Evolutionary conservation across 2,797 vertebrate species (phyloP).

Genomic region (Loris lydekkerianus): DNA sequence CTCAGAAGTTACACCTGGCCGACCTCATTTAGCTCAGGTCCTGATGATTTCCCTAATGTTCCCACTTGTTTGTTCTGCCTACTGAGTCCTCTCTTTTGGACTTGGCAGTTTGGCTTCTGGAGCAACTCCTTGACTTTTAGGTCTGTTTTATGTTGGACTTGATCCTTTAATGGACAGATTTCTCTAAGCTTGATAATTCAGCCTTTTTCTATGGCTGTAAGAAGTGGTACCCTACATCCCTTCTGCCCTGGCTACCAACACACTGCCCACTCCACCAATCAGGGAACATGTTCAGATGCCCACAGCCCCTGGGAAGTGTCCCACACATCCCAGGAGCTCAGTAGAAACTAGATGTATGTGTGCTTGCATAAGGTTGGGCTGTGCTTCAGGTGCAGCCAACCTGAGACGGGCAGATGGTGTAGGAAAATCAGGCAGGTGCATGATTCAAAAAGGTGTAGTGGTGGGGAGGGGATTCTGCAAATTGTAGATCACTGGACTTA

Average conservation of each 20-base stretch:
- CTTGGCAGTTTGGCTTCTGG: background rate
- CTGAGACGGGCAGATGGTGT: background rate
- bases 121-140: background rate
- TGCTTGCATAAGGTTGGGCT: background rate
- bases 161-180: background rate
- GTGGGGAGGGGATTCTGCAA: background rate
- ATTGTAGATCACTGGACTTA: background rate
- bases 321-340: background rate
- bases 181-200: background rate
- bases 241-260: background rate
- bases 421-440: background rate
- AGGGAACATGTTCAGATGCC: background rate
- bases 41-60: background rate
- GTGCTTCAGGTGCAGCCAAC: background rate
- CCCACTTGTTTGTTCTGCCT: slow-evolving; percentile 10
- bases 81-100: background rate
- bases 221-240: background rate
- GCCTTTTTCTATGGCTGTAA: background rate
- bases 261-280: background rate
- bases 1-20: background rate
- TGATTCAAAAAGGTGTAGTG: background rate
- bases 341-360: background rate
- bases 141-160: background rate
- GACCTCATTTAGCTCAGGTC: background rate
- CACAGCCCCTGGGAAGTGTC: background rate